phyloP scores from a whole-genome alignment of 2,888 invertebrate genomes.

The Meloe dianella region DNA sequence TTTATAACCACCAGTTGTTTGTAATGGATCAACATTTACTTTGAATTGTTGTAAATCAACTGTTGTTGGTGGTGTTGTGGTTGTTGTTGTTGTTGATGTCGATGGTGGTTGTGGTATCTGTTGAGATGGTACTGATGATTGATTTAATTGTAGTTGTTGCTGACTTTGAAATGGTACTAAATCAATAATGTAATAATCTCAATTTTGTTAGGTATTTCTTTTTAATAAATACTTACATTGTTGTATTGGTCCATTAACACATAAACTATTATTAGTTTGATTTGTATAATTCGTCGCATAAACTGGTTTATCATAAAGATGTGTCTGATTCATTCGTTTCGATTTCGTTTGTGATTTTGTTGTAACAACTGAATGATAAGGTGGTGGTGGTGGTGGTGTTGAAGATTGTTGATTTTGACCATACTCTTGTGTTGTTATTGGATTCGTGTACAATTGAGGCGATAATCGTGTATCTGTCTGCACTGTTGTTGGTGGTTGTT shows the following conservation, averaged over 20 bases:
- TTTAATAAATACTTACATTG: slow-evolving; percentile 10
- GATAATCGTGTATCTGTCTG: not conserved
- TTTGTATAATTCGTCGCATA: slow-evolving; percentile 30
- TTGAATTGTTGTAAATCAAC: slow-evolving; percentile 39
- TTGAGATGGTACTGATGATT: slow-evolving; percentile 13
- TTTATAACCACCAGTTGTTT: slow-evolving; percentile 48
- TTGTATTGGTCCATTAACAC: slow-evolving; percentile 21
- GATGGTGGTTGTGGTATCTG: slow-evolving; percentile 13
- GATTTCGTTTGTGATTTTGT: not conserved
- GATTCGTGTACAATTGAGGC: slow-evolving; percentile 29
- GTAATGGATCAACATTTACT: slow-evolving; percentile 34
- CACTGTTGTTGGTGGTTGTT: not conserved
- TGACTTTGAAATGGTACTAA: slow-evolving; percentile 15
- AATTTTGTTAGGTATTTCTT: too few species aligned
- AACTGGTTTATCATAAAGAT: slow-evolving; percentile 28
- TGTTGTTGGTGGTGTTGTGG: slow-evolving; percentile 17
- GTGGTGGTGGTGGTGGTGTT: slow-evolving; percentile 53
- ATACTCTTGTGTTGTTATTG: slow-evolving; percentile 32
- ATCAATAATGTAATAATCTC: not conserved
- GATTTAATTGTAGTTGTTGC: not conserved
- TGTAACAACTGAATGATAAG: slow-evolving; percentile 46
- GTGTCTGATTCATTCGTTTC: not conserved
- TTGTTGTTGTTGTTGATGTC: slow-evolving; percentile 13
- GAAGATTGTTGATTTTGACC: slow-evolving; percentile 34
- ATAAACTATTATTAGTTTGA: slow-evolving; percentile 28